Conservation (phyloP, 1,140 invertebrate genomes). For the Lysiphlebus fabarum region DNA sequence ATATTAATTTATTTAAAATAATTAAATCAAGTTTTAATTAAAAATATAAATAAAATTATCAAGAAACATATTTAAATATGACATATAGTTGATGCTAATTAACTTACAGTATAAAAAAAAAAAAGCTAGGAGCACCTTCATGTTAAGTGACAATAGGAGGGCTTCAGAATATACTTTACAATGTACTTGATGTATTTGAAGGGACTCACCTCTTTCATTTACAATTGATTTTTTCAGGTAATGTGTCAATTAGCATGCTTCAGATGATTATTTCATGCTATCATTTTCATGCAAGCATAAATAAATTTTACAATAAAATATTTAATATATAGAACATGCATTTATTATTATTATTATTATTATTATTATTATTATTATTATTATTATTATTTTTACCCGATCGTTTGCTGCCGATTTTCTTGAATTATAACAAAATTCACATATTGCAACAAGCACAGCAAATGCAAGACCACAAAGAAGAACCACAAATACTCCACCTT, state of each 20-base stretch:
- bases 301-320: too few species aligned
- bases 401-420: conserved; percentile 67
- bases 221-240: conserved; percentile 4
- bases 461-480: conserved; percentile 73
- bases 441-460: conserved; percentile 72
- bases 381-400: conserved; percentile 53
- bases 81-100: conserved; percentile 10
- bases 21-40: too few species aligned
- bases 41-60: conserved; percentile 9
- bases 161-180: conserved; percentile 19
- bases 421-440: conserved; percentile 81
- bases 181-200: conserved; percentile 16
- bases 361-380: background rate
- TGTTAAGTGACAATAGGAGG: background rate
- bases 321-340: too few species aligned
- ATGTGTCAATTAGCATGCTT: conserved; percentile 33
- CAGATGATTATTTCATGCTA: conserved; percentile 53
- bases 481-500: conserved; percentile 89
- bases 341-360: background rate
- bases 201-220: conserved; percentile 19
- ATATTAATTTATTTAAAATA: background rate
- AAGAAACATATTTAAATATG: background rate
- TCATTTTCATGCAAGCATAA: conserved; percentile 20
- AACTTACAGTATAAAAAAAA: conserved; percentile 4
- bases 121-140: too few species aligned